phyloP scores from a whole-genome alignment of 2,797 vertebrate genomes.

The Vespertilio murinus region DNA sequence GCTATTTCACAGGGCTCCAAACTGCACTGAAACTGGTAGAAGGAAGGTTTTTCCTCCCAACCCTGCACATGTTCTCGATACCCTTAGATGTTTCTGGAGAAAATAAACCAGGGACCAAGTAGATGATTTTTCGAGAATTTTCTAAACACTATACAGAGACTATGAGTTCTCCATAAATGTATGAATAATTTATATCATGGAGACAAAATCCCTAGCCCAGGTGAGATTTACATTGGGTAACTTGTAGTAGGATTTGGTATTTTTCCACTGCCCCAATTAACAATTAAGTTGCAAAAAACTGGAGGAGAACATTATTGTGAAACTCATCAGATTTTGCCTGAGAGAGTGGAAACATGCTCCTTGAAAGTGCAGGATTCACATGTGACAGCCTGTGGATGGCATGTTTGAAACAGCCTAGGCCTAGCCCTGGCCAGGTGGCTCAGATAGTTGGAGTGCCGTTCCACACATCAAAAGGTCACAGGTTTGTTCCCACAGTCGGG shows the following conservation, averaged over 20 bases:
- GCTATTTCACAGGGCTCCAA: not conserved
- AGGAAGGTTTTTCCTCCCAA: not conserved
- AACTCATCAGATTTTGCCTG: not conserved
- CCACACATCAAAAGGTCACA: not conserved
- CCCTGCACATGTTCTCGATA: not conserved
- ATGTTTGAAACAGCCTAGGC: not conserved
- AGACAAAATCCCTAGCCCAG: not conserved
- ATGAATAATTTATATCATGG: not conserved
- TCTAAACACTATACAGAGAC: not conserved
- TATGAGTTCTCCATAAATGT: not conserved
- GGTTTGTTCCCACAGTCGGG: not conserved
- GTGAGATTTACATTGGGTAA: not conserved
- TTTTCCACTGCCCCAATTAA: not conserved
- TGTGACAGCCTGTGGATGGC: not conserved
- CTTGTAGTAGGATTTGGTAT: not conserved
- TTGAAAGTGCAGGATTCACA: not conserved
- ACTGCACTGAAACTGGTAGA: not conserved
- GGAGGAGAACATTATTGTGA: not conserved
- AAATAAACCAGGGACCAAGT: not conserved
- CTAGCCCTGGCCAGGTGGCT: not conserved
- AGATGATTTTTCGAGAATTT: not conserved
- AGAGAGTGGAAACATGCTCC: not conserved
- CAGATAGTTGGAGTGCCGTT: rapidly evolving
- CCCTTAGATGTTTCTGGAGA: not conserved
- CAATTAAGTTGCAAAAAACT: not conserved